These are phyloP conservation scores for Caenorhabditis doughertyi DNA, from an alignment of 2,888 invertebrate genomes.

Conservation along the genomic window DNA sequence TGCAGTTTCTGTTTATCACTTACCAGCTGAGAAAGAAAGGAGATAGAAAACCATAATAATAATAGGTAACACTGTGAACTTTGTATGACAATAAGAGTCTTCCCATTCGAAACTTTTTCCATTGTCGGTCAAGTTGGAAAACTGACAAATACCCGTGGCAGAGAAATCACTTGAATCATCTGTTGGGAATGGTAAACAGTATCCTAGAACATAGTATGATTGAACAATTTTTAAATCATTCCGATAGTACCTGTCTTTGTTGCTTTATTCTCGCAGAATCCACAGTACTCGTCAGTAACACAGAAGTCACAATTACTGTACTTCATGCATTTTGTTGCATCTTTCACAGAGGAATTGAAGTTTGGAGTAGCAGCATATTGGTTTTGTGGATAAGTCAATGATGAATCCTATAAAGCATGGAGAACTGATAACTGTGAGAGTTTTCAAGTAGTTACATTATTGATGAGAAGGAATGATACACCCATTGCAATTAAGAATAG, in stretches of 20 bases:
- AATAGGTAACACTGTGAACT: slow-evolving; percentile 83
- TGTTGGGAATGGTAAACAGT: slow-evolving; percentile 69
- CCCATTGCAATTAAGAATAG: slow-evolving; percentile 74
- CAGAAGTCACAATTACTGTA: slow-evolving; percentile 84
- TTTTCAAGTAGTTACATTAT: slow-evolving; percentile 53
- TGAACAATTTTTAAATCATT: neutral
- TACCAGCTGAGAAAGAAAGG: slow-evolving; percentile 71
- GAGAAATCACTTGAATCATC: slow-evolving; percentile 60
- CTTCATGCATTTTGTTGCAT: slow-evolving; percentile 54
- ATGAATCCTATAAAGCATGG: slow-evolving; percentile 59
- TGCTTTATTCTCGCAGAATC: slow-evolving; percentile 78
- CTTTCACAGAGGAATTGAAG: slow-evolving; percentile 37
- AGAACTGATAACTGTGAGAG: too few species aligned
- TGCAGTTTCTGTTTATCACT: neutral
- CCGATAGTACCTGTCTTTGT: slow-evolving; percentile 56
- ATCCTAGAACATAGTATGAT: slow-evolving; percentile 65
- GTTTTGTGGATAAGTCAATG: slow-evolving; percentile 26
- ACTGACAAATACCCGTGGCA: slow-evolving; percentile 67
- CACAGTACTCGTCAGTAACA: slow-evolving; percentile 84
- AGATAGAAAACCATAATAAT: slow-evolving; percentile 79
- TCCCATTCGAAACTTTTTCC: slow-evolving; percentile 67
- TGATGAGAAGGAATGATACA: slow-evolving; percentile 74
- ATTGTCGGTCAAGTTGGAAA: slow-evolving; percentile 31
- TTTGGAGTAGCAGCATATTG: slow-evolving; percentile 32
- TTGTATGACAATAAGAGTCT: slow-evolving; percentile 78